Evolutionary conservation across 2,113 vertebrate genomes (phyloP), one percentile per base, ranked within the genome.

Genomic region (Dinomys branickii): DNA sequence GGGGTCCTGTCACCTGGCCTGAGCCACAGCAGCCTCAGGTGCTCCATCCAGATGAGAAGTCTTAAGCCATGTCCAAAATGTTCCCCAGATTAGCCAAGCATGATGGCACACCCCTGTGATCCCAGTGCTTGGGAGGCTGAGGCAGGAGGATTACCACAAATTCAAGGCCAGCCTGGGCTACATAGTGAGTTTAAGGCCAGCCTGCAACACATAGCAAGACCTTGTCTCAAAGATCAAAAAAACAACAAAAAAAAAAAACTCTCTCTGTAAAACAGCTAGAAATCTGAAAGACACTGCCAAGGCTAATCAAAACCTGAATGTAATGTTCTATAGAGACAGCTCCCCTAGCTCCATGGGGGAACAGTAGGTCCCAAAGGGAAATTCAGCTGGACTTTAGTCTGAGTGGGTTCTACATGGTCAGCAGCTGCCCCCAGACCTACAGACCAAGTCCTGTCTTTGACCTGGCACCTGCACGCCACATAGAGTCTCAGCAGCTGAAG

Each of bases 401-500:
- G 33, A 82, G 87, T 26, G 81, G 33, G 81, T 11, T 17, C 41
- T 10, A 38, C 12, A 12, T 0, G 54, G 28, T 24, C 7, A 56
- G 35, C 61, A 38, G 47, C 65, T 19, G 54, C 58, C 63, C 47
- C 78, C 26, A 80, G 85, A 61, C 16, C 2, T 11, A 87, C 0
- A 13, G 73, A 56, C 28, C 30, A 41, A 73, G 24, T 56, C 24
- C n/a, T 12, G 52, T 71, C 22, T 44, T 33, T 58, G 28, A 61
- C 35, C 54, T 50, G 83, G 26, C 11, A 38, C 35, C 8, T n/a
- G 80, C 30, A 7, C 12, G 10, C 58, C 1, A 30, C 26, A 47
- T 4, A 0, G 26, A 0, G 26, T 38, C 54, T 38, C 0, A 82
- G 63, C 38, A 47, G 33, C 28, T n/a, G 35, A 8, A 56, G 17